Conservation (phyloP, 2,113 vertebrate species). For the Bufo gargarizans region DNA sequence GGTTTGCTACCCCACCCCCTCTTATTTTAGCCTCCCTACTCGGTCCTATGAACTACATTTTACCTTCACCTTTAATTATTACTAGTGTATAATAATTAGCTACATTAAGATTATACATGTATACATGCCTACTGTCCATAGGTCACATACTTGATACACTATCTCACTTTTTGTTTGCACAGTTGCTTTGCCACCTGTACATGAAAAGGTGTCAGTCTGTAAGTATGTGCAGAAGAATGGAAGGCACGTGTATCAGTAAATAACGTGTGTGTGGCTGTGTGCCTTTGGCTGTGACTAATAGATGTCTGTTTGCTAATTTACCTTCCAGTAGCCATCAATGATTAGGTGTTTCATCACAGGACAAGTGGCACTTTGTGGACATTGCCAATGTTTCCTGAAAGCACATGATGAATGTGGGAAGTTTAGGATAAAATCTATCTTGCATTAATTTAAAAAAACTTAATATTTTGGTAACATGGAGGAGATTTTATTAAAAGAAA, state of each 20-base stretch:
- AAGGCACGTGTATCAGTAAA: slow-evolving; percentile 22
- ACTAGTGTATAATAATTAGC: slow-evolving; percentile 22
- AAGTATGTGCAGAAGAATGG: background rate
- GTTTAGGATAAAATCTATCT: background rate
- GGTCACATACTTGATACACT: slow-evolving; percentile 29
- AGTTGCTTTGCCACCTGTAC: slow-evolving; percentile 34
- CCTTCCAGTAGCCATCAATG: background rate
- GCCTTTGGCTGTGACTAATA: slow-evolving; percentile 31
- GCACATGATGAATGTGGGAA: too few species aligned
- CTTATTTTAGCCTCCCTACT: background rate
- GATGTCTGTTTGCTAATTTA: slow-evolving; percentile 18
- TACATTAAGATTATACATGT: background rate
- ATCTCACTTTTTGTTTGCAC: slow-evolving; percentile 16
- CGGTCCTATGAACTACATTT: slow-evolving; percentile 1
- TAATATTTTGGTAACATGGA: background rate
- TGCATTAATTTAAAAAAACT: background rate
- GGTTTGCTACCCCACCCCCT: slow-evolving; percentile 49
- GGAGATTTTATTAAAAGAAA: too few species aligned
- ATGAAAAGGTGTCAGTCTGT: slow-evolving; percentile 4
- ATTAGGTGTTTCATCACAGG: background rate
- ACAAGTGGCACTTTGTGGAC: background rate
- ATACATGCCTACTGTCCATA: slow-evolving; percentile 2
- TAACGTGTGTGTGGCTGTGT: slow-evolving; percentile 33
- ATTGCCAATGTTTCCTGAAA: background rate
- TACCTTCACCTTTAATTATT: slow-evolving; percentile 17